These are phyloP conservation scores for Coleophora flavipennella DNA, from an alignment of 2,888 invertebrate species.

Conservation along the genomic window DNA sequence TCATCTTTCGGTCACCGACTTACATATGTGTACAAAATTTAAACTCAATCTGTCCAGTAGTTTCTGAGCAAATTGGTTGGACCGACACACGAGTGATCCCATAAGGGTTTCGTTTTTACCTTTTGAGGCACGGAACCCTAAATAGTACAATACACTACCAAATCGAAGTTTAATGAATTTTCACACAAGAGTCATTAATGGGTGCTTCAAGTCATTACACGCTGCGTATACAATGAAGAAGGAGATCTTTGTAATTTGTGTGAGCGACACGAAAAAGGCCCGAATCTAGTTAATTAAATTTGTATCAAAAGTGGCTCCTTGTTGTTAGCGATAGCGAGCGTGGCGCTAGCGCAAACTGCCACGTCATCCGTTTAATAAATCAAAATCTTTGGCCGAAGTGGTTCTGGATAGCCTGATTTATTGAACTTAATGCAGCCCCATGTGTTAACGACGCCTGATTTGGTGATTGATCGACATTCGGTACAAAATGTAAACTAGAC, in stretches of 20 bases:
- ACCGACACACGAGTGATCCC: too few relatives aligned
- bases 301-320: constrained; percentile 64
- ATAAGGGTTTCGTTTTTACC: too few relatives aligned
- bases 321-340: constrained; percentile 53
- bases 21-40: too few relatives aligned
- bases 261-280: constrained; percentile 52
- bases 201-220: constrained; percentile 65
- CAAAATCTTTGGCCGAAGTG: constrained; percentile 59
- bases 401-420: constrained; percentile 51
- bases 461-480: constrained; percentile 63
- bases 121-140: too few relatives aligned
- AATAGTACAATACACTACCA: constrained; percentile 45
- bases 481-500: constrained; percentile 41
- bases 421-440: constrained; percentile 55
- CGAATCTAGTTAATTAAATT: constrained; percentile 67
- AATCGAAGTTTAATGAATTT: constrained; percentile 58
- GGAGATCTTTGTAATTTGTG: constrained; percentile 35
- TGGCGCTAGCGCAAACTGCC: constrained; percentile 25
- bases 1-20: too few relatives aligned
- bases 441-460: constrained; percentile 63
- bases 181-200: constrained; percentile 59
- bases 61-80: too few relatives aligned
- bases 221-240: constrained; percentile 50
- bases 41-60: too few relatives aligned
- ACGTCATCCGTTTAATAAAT: constrained; percentile 65